phyloP scores from a whole-genome alignment of 1,140 invertebrate genomes.

The Eulimnadia texana region DNA sequence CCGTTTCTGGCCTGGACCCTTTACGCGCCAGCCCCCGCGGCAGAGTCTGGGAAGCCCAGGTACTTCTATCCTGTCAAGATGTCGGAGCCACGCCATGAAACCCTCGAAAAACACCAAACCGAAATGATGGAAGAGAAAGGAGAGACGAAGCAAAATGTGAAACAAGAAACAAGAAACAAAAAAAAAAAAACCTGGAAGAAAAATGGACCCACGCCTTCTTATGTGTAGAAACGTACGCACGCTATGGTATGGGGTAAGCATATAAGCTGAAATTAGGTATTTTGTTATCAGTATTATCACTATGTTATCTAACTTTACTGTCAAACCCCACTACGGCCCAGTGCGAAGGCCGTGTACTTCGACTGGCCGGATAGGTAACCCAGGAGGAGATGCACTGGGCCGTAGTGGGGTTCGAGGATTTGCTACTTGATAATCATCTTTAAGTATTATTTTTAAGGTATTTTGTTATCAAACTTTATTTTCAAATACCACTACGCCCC shows the following conservation, averaged over 20 bases:
- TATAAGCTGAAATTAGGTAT: no score
- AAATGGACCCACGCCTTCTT: neutral
- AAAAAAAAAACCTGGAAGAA: no score
- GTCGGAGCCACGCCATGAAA: neutral
- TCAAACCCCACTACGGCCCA: no score
- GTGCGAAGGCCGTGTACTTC: no score
- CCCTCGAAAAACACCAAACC: neutral
- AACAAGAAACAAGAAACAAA: neutral
- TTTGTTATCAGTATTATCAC: no score
- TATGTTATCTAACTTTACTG: no score
- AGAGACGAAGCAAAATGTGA: neutral
- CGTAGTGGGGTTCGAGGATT: neutral
- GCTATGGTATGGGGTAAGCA: neutral
- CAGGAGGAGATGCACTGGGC: no score
- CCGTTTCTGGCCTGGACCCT: neutral
- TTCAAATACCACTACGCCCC: no score
- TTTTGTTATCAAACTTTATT: no score
- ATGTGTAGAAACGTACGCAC: neutral
- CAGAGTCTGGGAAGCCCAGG: neutral
- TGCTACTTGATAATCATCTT: neutral
- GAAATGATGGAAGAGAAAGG: neutral
- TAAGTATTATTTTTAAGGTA: no score
- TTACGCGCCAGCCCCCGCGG: neutral
- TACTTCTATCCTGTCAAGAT: neutral
- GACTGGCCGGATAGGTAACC: no score